Evolutionary conservation across 2,797 vertebrate genomes (phyloP), one percentile per base, ranked within the genome.

Genomic region (Coracias cyanogaster): DNA sequence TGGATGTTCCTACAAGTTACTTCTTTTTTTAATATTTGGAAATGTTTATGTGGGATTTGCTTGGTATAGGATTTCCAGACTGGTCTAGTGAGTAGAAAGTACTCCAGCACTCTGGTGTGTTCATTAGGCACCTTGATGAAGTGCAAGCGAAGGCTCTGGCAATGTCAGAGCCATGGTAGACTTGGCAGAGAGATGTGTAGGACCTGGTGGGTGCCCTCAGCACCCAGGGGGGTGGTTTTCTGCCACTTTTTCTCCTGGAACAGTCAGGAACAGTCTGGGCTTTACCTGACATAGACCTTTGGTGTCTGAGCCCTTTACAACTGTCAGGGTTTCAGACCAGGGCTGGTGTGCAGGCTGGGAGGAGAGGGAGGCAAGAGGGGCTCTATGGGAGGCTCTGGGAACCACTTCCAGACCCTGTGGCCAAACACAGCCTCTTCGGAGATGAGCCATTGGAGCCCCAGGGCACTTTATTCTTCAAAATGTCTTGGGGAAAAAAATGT

Each of bases 51-150:
- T 26, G n/a, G 21, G 15, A 51, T 92, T 86, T 84, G 62, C 31
- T 86, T 51, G n/a, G 5, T 76, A 41, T 7, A 62, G 79, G 24
- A 22, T 60, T 90, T 65, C 55, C 64, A 57, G 57, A 51, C 10
- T 1, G 0, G 2, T 39, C 12, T 3, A 12, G 55, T 41, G 26
- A 33, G 66, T 8, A 80, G 9, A 65, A 37, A 72, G 39, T 39
- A 79, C 22, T 58, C n/a, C 26, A 33, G 66, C 69, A 17, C 49
- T 2, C 29, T 41, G 26, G 4, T 21, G 58, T 60, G 85, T 39
- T 86, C 49, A 20, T 86, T 82, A 82, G 86, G 81, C 51, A 86
- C 77, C 86, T 90, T 93, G 84, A 94, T 8, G 51, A 94, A 89
- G 73, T 2, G 11, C 82, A 55, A 33, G 45, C 3, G 3, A 80